Percentiles rank a stretch among this genome's conserved stretches.
phyloP scores from a whole-genome alignment of 2,797 vertebrate genomes.

The Lagothrix lagotricha region DNA sequence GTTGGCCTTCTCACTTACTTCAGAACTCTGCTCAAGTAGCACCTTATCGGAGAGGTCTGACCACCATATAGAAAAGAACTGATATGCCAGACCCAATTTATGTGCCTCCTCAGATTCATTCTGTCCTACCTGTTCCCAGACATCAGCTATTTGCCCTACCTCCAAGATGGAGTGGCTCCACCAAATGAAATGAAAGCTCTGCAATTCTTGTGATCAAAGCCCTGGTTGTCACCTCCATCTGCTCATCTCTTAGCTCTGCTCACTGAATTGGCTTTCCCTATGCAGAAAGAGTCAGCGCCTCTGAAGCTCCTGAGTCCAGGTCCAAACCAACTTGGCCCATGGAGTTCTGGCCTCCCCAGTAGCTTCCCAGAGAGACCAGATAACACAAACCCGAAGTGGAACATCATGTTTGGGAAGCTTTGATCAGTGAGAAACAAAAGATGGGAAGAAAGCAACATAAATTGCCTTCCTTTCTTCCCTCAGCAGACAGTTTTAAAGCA shows the following conservation, averaged over 20 bases:
- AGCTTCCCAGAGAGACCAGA: background rate
- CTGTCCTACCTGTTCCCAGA: background rate
- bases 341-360: background rate
- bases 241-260: background rate
- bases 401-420: background rate
- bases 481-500: background rate
- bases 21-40: background rate
- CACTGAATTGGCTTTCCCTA: background rate
- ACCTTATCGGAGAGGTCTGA: background rate
- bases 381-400: background rate
- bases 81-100: background rate
- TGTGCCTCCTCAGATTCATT: background rate
- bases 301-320: background rate
- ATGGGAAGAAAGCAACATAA: background rate
- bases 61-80: background rate
- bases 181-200: background rate
- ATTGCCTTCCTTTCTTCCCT: background rate
- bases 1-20: background rate
- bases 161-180: background rate
- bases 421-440: background rate
- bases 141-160: background rate
- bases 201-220: background rate
- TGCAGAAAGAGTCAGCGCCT: background rate
- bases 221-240: background rate
- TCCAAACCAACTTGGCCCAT: background rate